Evolutionary conservation across 2,797 vertebrate genomes (phyloP).

Genomic region (Rhyacichthys aspro): DNA sequence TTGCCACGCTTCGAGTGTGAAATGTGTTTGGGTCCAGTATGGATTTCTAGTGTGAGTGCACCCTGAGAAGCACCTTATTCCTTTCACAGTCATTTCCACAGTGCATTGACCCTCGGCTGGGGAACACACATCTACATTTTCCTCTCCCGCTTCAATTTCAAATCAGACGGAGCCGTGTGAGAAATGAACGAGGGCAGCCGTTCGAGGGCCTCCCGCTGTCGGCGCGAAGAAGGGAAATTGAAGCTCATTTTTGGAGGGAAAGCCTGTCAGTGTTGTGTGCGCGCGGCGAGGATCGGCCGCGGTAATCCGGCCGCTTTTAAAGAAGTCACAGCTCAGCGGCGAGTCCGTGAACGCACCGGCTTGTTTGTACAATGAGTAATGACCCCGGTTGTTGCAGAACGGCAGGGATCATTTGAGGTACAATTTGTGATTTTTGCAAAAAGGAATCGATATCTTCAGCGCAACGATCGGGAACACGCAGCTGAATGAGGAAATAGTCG

Average conservation of each 20-base stretch:
- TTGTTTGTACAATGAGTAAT: slow-evolving; percentile 65
- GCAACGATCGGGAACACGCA: slow-evolving; percentile 26
- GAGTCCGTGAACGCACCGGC: slow-evolving; percentile 31
- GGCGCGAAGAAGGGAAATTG: slow-evolving; percentile 53
- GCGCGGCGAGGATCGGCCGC: slow-evolving; percentile 22
- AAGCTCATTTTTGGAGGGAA: slow-evolving; percentile 60
- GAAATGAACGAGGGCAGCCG: slow-evolving; percentile 23
- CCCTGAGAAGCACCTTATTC: slow-evolving; percentile 14
- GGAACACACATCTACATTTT: slow-evolving; percentile 46
- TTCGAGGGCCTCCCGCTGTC: slow-evolving; percentile 33
- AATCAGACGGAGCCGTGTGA: slow-evolving; percentile 55
- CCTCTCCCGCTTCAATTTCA: slow-evolving; percentile 60
- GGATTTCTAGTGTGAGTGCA: no score
- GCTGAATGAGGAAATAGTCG: slow-evolving; percentile 16
- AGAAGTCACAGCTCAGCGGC: slow-evolving; percentile 37
- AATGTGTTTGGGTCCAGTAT: no score
- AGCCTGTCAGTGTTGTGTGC: slow-evolving; percentile 54
- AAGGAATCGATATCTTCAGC: slow-evolving; percentile 46
- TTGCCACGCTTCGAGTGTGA: no score
- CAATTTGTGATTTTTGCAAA: slow-evolving; percentile 55
- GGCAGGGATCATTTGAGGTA: slow-evolving; percentile 44
- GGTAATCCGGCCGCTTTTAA: slow-evolving; percentile 41
- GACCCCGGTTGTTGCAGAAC: slow-evolving; percentile 47
- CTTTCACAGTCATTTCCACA: slow-evolving; percentile 61
- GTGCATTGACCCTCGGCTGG: slow-evolving; percentile 65